These are phyloP conservation scores for Pogonognathellus flavescens DNA, from an alignment of 1,140 invertebrate species.

Conservation along the genomic window DNA sequence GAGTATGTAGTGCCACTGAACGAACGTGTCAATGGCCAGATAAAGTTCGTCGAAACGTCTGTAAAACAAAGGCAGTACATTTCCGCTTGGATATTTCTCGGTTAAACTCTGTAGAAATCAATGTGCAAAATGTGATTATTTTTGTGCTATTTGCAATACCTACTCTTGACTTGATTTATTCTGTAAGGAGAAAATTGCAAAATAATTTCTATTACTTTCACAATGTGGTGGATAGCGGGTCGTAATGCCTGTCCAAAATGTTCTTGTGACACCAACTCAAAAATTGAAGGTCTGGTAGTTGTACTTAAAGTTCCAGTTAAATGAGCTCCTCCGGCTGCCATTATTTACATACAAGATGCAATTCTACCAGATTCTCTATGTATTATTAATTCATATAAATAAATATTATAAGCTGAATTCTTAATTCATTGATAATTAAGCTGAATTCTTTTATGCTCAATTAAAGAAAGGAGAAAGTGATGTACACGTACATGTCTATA, in stretches of 20 bases:
- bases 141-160: too few relatives aligned
- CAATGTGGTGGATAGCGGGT: slow-evolving; percentile 54
- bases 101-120: slow-evolving; percentile 50
- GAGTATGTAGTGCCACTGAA: slow-evolving; percentile 63
- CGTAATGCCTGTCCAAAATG: slow-evolving; percentile 53
- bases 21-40: slow-evolving; percentile 53
- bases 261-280: slow-evolving; percentile 59
- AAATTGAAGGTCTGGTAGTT: slow-evolving; percentile 35
- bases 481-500: too few relatives aligned
- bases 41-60: slow-evolving; percentile 60
- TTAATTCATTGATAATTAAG: too few relatives aligned
- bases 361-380: too few relatives aligned
- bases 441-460: too few relatives aligned
- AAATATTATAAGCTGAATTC: too few relatives aligned
- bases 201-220: slow-evolving; percentile 60
- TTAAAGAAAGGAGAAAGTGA: too few relatives aligned
- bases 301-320: slow-evolving; percentile 49
- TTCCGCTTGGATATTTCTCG: slow-evolving; percentile 50
- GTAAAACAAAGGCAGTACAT: neutral
- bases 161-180: too few relatives aligned
- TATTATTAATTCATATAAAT: too few relatives aligned
- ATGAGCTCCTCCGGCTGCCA: slow-evolving; percentile 55
- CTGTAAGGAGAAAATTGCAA: too few relatives aligned
- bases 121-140: too few relatives aligned
- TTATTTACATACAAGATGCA: neutral